These are phyloP conservation scores for Amitus sp. DNA, from an alignment of 2,888 invertebrate genomes.

Conservation along the genomic window DNA sequence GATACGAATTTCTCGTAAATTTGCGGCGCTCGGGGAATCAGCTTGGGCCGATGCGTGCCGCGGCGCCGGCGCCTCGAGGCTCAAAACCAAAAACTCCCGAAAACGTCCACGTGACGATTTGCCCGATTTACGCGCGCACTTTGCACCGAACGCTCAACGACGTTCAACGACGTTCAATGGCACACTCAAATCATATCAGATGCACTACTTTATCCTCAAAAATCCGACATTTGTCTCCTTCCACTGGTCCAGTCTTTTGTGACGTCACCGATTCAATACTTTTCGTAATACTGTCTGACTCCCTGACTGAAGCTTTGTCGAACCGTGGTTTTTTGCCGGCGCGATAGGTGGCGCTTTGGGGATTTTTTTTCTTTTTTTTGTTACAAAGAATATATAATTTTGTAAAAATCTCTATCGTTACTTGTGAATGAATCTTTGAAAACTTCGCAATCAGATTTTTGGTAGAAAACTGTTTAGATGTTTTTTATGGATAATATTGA, in stretches of 20 bases:
- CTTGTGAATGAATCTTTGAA: too few relatives aligned
- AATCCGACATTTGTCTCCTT: constrained; percentile 61
- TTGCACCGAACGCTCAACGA: not conserved
- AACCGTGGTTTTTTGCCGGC: constrained; percentile 1
- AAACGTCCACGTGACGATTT: constrained; percentile 1
- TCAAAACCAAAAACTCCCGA: not conserved
- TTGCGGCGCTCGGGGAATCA: not conserved
- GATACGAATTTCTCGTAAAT: not conserved
- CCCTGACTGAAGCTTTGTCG: not conserved
- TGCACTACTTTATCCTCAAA: constrained; percentile 44
- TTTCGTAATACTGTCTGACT: constrained; percentile 47
- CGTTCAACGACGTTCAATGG: too few relatives aligned
- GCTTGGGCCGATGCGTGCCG: not conserved
- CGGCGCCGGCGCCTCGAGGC: not conserved
- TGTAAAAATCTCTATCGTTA: too few relatives aligned
- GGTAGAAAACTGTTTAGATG: too few relatives aligned
- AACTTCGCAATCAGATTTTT: too few relatives aligned
- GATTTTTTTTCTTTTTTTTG: too few relatives aligned
- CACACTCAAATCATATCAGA: constrained; percentile 3
- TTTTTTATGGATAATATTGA: too few relatives aligned
- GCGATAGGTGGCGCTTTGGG: too few relatives aligned
- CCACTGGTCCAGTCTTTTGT: constrained; percentile 61
- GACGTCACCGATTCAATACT: constrained; percentile 66
- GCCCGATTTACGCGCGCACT: not conserved
- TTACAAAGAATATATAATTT: too few relatives aligned